Base-by-base conservation (phyloP, 2,797 vertebrate genomes). In the Nannoperca australis region DNA sequence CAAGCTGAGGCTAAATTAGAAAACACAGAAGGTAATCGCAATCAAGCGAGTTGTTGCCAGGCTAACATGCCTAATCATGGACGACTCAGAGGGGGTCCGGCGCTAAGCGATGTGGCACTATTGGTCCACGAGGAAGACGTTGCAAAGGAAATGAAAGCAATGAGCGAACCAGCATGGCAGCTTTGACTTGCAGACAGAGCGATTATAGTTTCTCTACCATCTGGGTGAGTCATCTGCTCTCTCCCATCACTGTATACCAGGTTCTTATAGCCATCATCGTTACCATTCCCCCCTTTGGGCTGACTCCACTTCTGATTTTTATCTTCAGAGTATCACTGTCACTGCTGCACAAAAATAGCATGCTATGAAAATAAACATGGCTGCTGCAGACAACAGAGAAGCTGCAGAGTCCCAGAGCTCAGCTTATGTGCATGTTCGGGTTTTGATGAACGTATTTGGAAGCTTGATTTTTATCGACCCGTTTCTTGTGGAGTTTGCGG, bases 221-320 rank as follows among this genome's bases (percentile, higher is more conserved):
- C 94, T 93, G 94, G 76, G 76, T 66, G 83, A 88, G 85, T 91
- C 90, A 84, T 92, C 90, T 90, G 89, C 61, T 71, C 47, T 10
- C 79, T 38, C 38, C 70, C 82, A 62, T 72, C 85, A 61, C 82
- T 49, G 42, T 38, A 51, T 54, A 67, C 62, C 79, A 73, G 87
- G 83, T 85, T 67, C 79, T 76, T 82, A 90, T 64, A 60, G 76
- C 69, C 87, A 89, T 89, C 82, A 90, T 85, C 89, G 84, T 90
- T 75, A 87, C 34, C 73, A 70, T 72, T 59, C 18, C 53, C 76
- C 76, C 78, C 72, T 70, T 49, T 56, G 77, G 81, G 68, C 79
- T 2, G 24, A 50, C 58, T 67, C 54, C 69, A 54, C 77, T 74
- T 66, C 76, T 27, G 67, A 51, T 62, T 83, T 81, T 72, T 64